These are phyloP conservation scores for Pygoscelis adeliae DNA, from an alignment of 2,113 vertebrate genomes.

Conservation along the genomic window DNA sequence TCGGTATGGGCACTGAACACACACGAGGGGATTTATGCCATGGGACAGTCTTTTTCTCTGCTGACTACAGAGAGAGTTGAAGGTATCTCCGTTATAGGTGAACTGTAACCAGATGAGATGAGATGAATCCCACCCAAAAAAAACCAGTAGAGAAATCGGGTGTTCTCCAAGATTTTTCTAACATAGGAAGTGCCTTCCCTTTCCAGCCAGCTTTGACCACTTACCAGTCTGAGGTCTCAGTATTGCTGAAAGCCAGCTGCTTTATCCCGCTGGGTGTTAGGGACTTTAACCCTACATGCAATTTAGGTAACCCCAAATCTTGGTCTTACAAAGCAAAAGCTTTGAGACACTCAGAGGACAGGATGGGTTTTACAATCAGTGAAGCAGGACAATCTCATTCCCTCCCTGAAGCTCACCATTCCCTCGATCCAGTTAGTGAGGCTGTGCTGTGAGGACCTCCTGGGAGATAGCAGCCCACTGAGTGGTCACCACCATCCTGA, in stretches of 20 bases:
- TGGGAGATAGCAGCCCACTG: neutral
- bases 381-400: neutral
- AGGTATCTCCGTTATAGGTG: neutral
- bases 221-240: neutral
- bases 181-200: neutral
- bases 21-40: neutral
- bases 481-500: neutral
- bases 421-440: neutral
- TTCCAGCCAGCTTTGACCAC: neutral
- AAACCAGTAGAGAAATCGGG: neutral
- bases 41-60: neutral
- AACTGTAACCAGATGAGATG: neutral
- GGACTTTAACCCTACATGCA: neutral
- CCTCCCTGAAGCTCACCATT: neutral
- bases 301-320: neutral
- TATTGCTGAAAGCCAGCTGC: neutral
- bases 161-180: neutral
- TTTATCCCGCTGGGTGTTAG: neutral
- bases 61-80: neutral
- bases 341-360: neutral
- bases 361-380: neutral
- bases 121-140: neutral
- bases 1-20: neutral
- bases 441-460: neutral
- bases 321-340: neutral